Evolutionary conservation across 2,797 vertebrate genomes (phyloP).

Genomic region (Adelosebastes latens): DNA sequence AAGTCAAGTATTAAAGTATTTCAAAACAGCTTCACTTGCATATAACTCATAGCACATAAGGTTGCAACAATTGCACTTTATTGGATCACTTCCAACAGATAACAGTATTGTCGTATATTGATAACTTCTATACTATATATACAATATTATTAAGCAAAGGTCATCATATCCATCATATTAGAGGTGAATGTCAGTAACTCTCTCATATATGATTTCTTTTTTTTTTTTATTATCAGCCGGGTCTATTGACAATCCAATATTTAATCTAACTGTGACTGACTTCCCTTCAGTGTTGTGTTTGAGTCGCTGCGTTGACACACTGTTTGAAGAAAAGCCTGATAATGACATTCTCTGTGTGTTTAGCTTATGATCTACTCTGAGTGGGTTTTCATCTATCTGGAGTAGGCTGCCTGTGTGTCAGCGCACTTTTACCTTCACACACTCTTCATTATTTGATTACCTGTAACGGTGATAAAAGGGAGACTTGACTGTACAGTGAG

Average conservation of each 20-base stretch:
- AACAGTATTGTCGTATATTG: neutral
- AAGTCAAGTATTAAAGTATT: neutral
- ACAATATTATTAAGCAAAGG: conserved; percentile 31
- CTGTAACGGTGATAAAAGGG: conserved; percentile 15
- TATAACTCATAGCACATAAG: neutral
- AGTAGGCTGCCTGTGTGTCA: neutral
- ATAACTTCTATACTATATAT: conserved; percentile 4
- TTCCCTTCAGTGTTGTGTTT: conserved; percentile 10
- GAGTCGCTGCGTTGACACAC: conserved; percentile 12
- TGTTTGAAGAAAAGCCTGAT: neutral
- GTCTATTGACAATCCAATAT: conserved; percentile 44
- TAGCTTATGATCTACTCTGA: conserved; percentile 25
- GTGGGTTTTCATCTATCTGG: conserved; percentile 30
- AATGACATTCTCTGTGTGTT: conserved; percentile 42
- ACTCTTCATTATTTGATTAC: conserved; percentile 33
- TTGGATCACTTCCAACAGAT: neutral
- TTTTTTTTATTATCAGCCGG: neutral
- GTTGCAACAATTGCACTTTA: neutral
- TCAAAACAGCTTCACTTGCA: neutral
- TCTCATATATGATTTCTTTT: conserved; percentile 24
- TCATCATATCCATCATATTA: conserved; percentile 21
- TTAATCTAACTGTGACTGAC: conserved; percentile 18
- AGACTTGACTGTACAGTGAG: conserved; percentile 9
- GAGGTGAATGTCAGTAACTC: neutral
- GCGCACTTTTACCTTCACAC: conserved; percentile 11